Evolutionary conservation across 2,888 invertebrate species (phyloP).

Genomic region (Prenolepis imparis): DNA sequence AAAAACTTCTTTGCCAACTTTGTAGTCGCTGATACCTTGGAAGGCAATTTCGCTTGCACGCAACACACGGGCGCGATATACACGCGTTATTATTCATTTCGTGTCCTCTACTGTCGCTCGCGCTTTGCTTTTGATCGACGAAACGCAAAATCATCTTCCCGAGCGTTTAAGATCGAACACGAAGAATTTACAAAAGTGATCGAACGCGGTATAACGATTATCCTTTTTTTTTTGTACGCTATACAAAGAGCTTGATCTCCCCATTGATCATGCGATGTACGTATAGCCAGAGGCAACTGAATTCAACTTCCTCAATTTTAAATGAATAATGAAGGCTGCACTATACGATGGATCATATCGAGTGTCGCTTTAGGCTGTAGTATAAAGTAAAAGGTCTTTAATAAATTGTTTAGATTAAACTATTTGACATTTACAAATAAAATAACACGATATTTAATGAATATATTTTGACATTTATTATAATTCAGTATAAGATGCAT

Average conservation of each 20-base stretch:
- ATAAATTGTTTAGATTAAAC: neutral
- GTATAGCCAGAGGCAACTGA: neutral
- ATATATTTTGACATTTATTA: neutral
- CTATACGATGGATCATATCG: slow-evolving; percentile 7
- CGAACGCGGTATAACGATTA: slow-evolving; percentile 39
- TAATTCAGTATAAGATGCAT: neutral
- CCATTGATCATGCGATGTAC: neutral
- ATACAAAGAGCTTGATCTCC: slow-evolving; percentile 26
- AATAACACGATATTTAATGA: neutral
- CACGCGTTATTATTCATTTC: slow-evolving; percentile 28
- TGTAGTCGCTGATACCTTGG: slow-evolving; percentile 42
- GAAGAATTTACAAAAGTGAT: slow-evolving; percentile 42
- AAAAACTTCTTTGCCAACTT: slow-evolving; percentile 49
- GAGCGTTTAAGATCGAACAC: slow-evolving; percentile 21
- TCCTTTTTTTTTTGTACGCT: slow-evolving; percentile 13
- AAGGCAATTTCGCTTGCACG: slow-evolving; percentile 50
- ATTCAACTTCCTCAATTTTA: slow-evolving; percentile 18
- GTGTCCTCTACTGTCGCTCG: slow-evolving; percentile 24
- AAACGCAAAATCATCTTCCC: slow-evolving; percentile 56
- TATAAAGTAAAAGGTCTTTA: neutral
- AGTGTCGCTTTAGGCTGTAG: neutral
- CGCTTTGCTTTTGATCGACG: slow-evolving; percentile 53
- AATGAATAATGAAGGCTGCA: neutral
- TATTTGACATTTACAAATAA: neutral
- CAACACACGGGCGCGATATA: slow-evolving; percentile 21